A percentile compares a stretch with the other conserved stretches of the same genome.
These are phyloP conservation scores for Drosophila kokeensis DNA, from an alignment of 2,888 invertebrate genomes.

Conservation along the genomic window DNA sequence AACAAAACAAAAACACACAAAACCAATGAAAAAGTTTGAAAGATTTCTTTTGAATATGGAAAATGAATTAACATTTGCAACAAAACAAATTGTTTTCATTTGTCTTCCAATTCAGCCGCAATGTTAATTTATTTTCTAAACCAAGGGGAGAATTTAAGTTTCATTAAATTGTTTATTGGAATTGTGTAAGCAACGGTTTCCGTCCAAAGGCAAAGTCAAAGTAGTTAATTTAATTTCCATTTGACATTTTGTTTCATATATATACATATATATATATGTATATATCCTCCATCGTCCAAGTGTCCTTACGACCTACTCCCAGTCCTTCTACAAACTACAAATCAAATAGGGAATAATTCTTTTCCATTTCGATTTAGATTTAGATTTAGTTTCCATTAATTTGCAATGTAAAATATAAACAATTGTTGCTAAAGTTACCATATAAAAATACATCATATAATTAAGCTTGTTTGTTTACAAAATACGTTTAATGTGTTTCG, in stretches of 20 bases:
- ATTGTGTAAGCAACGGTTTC: constrained; percentile 73
- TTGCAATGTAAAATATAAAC: constrained; percentile 69
- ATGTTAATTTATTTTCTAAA: constrained; percentile 45
- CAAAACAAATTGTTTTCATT: constrained; percentile 65
- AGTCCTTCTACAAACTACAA: constrained; percentile 57
- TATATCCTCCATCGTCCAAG: constrained; percentile 45
- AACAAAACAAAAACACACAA: constrained; percentile 7
- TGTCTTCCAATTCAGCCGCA: constrained; percentile 70
- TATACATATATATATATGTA: constrained; percentile 18
- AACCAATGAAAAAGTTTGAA: constrained; percentile 26
- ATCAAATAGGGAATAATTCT: constrained; percentile 39
- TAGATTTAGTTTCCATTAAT: constrained; percentile 50
- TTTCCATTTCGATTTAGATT: constrained; percentile 43
- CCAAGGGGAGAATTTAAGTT: constrained; percentile 26
- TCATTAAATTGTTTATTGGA: constrained; percentile 34
- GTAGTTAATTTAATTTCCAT: constrained; percentile 59
- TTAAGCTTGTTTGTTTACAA: constrained; percentile 77
- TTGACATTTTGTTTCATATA: constrained; percentile 42
- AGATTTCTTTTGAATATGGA: constrained; percentile 21
- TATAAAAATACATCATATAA: constrained; percentile 55
- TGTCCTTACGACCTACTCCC: constrained; percentile 69
- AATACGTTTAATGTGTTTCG: constrained; percentile 66
- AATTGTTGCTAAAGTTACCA: constrained; percentile 75
- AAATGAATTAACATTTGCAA: constrained; percentile 42
- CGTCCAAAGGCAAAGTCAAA: constrained; percentile 74